phyloP scores from a whole-genome alignment of 2,113 vertebrate genomes.

The Cinclus mexicanus region DNA sequence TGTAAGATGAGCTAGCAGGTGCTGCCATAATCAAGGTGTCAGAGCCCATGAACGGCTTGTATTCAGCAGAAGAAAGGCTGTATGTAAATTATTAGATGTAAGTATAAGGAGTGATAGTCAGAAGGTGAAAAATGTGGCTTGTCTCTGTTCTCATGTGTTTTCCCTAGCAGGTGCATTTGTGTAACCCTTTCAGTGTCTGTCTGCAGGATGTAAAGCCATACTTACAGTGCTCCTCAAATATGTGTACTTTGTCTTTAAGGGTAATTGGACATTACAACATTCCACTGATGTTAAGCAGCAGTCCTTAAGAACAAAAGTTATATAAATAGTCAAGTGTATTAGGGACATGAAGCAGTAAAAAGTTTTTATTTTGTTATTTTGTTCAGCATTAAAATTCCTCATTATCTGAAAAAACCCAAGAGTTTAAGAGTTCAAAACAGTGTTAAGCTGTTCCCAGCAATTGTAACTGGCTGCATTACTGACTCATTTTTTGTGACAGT shows the following conservation, averaged over 20 bases:
- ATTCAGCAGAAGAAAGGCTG: conserved; percentile 22
- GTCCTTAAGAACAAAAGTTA: neutral
- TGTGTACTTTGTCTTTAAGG: neutral
- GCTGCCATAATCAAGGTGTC: conserved; percentile 53
- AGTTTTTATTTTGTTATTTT: neutral
- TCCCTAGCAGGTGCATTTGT: neutral
- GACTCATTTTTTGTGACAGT: conserved; percentile 17
- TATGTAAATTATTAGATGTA: conserved; percentile 15
- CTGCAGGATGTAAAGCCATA: neutral
- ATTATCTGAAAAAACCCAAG: neutral
- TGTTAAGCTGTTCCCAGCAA: conserved; percentile 27
- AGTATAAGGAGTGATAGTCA: neutral
- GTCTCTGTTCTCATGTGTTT: conserved; percentile 15
- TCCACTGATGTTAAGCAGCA: neutral
- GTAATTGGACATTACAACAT: neutral
- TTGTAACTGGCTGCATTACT: conserved; percentile 33
- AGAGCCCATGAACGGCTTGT: neutral
- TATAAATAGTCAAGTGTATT: neutral
- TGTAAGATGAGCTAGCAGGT: conserved; percentile 50
- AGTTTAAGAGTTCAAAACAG: neutral
- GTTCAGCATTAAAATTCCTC: neutral
- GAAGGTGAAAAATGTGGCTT: conserved; percentile 40
- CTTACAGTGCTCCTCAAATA: neutral
- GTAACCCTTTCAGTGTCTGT: conserved; percentile 20
- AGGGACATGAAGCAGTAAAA: neutral